These are phyloP conservation scores for Brachypalpus laphriformis DNA, from an alignment of 2,888 invertebrate genomes.

Conservation along the genomic window DNA sequence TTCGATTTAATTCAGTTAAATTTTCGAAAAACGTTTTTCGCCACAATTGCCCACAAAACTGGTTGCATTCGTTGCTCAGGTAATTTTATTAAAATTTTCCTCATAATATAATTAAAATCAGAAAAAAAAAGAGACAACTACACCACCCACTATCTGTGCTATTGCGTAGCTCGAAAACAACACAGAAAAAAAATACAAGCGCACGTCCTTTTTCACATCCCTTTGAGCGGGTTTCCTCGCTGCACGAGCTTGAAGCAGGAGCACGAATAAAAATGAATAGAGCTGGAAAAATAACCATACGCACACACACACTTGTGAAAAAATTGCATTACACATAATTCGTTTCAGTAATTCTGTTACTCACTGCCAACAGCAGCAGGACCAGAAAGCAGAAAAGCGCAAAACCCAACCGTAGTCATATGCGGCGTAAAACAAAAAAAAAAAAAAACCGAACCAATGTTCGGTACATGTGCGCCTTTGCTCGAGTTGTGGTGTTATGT, in stretches of 20 bases:
- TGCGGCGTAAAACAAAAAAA: constrained; percentile 13
- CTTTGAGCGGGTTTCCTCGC: neutral
- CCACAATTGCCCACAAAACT: neutral
- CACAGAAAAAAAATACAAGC: neutral
- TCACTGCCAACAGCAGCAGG: constrained; percentile 42
- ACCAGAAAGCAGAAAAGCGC: constrained; percentile 31
- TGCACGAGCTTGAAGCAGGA: neutral
- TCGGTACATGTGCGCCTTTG: constrained; percentile 23
- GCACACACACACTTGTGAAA: neutral
- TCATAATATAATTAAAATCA: constrained; percentile 37
- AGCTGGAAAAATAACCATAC: constrained; percentile 25
- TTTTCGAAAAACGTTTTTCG: neutral
- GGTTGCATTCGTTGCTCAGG: neutral
- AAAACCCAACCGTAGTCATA: constrained; percentile 21
- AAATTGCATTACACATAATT: constrained; percentile 68
- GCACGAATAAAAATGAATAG: neutral
- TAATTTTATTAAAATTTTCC: constrained; percentile 30
- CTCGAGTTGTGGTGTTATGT: constrained; percentile 45
- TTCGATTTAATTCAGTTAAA: constrained; percentile 8
- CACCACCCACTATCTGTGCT: too few relatives aligned
- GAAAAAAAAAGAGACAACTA: neutral
- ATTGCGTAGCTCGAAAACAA: neutral
- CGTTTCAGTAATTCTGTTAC: constrained; percentile 67
- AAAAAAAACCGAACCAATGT: constrained; percentile 1
- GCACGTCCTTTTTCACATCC: neutral